Percentiles rank a stretch among this genome's conserved stretches.
Conservation (phyloP, 2,113 vertebrate species). For the Corythoichthys intestinalis region DNA sequence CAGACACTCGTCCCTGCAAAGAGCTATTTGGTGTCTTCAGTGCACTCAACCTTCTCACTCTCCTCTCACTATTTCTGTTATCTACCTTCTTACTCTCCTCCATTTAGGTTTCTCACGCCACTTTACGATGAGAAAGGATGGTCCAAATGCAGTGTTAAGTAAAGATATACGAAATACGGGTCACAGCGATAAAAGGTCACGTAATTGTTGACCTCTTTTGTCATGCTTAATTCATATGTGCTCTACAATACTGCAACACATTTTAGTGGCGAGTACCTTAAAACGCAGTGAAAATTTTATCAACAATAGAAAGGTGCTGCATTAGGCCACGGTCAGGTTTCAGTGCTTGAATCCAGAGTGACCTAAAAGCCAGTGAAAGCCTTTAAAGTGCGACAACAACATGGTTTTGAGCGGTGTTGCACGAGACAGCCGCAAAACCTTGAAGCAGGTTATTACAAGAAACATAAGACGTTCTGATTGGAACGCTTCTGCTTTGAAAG, state of each 20-base stretch:
- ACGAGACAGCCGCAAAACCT: conserved; percentile 10
- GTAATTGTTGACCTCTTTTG: conserved; percentile 13
- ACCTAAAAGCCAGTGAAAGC: conserved; percentile 50
- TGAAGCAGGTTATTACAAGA: not conserved
- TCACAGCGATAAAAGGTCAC: conserved; percentile 41
- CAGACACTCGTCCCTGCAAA: conserved; percentile 63
- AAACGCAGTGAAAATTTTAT: conserved; percentile 26
- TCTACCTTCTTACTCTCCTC: not conserved
- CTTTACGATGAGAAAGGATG: conserved; percentile 28
- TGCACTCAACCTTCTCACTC: conserved; percentile 38
- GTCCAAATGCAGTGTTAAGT: conserved; percentile 30
- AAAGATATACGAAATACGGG: conserved; percentile 30
- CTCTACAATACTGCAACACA: conserved; percentile 33
- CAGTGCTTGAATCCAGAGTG: conserved; percentile 14
- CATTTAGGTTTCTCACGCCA: conserved; percentile 26
- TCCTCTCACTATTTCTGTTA: conserved; percentile 27
- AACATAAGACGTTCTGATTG: not conserved
- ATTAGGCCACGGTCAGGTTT: conserved; percentile 33
- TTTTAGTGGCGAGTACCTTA: conserved; percentile 25
- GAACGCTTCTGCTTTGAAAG: not conserved
- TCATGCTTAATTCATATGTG: conserved; percentile 61
- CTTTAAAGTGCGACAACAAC: conserved; percentile 19
- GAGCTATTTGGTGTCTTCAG: conserved; percentile 64
- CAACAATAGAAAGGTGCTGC: conserved; percentile 17
- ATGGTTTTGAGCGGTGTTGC: conserved; percentile 34